Evolutionary conservation across 2,797 vertebrate species (phyloP).

Genomic region (Rhinichthys osculus): DNA sequence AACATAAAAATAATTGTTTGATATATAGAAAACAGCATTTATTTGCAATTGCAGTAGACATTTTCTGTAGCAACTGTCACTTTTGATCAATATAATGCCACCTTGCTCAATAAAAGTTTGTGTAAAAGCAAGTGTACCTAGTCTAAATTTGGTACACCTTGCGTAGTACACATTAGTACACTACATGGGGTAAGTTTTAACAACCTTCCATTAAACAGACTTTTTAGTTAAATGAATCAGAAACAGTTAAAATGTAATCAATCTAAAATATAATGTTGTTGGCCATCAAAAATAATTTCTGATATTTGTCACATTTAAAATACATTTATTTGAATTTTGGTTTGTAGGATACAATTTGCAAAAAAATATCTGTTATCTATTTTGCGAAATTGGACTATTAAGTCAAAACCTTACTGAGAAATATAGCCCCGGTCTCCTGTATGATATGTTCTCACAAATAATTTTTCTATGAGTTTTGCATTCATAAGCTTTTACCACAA

Average conservation of each 20-base stretch:
- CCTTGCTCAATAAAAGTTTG: neutral
- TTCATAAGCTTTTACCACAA: conserved; percentile 3
- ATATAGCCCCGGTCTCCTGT: neutral
- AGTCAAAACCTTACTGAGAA: neutral
- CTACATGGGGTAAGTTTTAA: neutral
- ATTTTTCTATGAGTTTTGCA: conserved; percentile 1
- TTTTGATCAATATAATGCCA: no score
- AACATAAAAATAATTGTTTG: neutral
- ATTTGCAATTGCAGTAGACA: no score
- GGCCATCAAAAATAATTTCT: neutral
- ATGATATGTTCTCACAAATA: conserved; percentile 2
- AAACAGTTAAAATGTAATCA: no score
- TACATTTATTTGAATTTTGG: neutral
- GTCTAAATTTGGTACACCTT: neutral
- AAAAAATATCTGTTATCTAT: neutral
- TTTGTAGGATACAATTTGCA: neutral
- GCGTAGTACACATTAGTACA: neutral
- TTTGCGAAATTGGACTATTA: neutral
- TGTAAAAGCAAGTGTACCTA: no score
- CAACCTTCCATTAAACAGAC: neutral
- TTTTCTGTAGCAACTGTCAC: no score
- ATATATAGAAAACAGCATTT: neutral
- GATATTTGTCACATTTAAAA: neutral
- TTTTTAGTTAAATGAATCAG: neutral
- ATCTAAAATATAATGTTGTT: neutral